Evolutionary conservation across 2,888 invertebrate species (phyloP).

Genomic region (Drosophila neonasuta): DNA sequence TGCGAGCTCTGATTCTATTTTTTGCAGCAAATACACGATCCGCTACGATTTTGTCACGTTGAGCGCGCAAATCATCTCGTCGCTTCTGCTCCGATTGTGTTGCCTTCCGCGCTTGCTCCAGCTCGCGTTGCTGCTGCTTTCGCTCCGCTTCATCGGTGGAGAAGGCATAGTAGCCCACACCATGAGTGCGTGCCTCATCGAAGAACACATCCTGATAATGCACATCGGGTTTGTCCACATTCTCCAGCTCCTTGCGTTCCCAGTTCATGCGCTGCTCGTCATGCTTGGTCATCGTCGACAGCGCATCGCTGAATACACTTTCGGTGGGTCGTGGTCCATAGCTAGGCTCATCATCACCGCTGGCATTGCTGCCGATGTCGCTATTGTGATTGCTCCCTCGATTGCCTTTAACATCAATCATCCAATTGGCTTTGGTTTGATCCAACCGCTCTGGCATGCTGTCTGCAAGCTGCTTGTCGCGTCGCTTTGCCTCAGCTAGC

Average conservation of each 20-base stretch:
- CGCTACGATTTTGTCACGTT: constrained; percentile 87
- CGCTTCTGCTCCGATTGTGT: constrained; percentile 87
- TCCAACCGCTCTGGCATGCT: constrained; percentile 80
- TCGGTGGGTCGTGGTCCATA: constrained; percentile 81
- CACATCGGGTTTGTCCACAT: constrained; percentile 88
- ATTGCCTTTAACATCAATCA: constrained; percentile 76
- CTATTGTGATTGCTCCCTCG: constrained; percentile 50
- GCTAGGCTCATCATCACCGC: constrained; percentile 31
- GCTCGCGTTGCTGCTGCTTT: constrained; percentile 89
- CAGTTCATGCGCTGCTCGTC: constrained; percentile 91
- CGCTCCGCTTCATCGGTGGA: constrained; percentile 92
- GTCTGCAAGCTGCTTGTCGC: constrained; percentile 84
- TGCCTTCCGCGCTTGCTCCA: constrained; percentile 87
- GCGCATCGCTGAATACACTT: constrained; percentile 79
- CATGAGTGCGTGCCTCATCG: constrained; percentile 95
- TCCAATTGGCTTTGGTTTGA: constrained; percentile 81
- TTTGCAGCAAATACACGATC: constrained; percentile 88
- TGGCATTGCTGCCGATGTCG: constrained; percentile 53
- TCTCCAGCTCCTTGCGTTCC: constrained; percentile 91
- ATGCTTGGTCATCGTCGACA: constrained; percentile 84
- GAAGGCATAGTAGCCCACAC: constrained; percentile 95
- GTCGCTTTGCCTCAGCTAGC: constrained; percentile 86
- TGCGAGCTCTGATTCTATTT: constrained; percentile 87
- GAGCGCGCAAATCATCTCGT: constrained; percentile 85
- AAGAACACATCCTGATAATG: constrained; percentile 97